Percentiles rank a stretch among this genome's conserved stretches.
Conservation (phyloP, 35 echinoderm and acorn worm species). For the Nesometra sesokonis region DNA sequence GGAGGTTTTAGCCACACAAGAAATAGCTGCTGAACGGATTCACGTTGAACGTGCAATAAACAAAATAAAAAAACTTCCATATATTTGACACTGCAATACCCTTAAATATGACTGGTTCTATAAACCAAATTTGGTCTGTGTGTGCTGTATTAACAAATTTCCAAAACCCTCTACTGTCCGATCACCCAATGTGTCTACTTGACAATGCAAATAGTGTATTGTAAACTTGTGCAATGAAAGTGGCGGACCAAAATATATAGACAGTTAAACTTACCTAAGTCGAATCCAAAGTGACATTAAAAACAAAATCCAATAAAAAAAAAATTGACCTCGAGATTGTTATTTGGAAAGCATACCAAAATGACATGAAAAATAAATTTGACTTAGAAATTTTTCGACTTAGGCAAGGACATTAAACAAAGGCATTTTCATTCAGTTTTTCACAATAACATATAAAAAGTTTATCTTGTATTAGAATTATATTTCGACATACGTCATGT, state of each 20-base stretch:
- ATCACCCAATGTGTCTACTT: neutral
- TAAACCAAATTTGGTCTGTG: neutral
- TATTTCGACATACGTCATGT: too few species aligned
- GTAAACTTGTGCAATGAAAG: neutral
- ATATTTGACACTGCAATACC: neutral
- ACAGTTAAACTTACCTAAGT: too few species aligned
- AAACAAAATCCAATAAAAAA: neutral
- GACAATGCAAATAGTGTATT: neutral
- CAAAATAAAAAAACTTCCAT: neutral
- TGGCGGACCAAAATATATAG: too few species aligned
- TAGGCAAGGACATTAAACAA: too few species aligned
- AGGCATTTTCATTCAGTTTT: too few species aligned
- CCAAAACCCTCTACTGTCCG: conserved; percentile 6
- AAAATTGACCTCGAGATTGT: too few species aligned
- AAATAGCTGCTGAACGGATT: conserved; percentile 6
- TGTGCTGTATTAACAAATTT: neutral
- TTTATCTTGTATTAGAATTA: neutral
- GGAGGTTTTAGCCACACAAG: neutral
- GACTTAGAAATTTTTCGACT: too few species aligned
- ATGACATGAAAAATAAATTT: too few species aligned
- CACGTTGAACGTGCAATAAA: neutral
- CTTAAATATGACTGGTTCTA: neutral
- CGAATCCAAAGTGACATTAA: too few species aligned
- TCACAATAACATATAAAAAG: neutral
- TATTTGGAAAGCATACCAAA: too few species aligned